A percentile compares a stretch with the other conserved stretches of the same genome.
phyloP scores from a whole-genome alignment of 2,888 invertebrate species.

The Stenurella melanura region DNA sequence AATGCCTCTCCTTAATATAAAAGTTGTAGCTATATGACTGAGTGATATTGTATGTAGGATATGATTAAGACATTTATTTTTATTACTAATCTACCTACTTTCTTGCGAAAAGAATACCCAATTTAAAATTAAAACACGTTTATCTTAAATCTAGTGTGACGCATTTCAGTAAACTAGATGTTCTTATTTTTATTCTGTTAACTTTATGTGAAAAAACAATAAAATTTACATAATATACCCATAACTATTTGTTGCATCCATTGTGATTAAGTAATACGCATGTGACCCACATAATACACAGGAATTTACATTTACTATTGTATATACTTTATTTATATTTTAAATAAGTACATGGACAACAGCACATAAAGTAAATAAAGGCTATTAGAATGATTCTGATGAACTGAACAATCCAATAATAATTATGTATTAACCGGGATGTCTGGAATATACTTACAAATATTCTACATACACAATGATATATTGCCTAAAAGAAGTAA shows the following conservation, averaged over 20 bases:
- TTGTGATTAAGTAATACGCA: not conserved
- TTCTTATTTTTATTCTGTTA: not conserved
- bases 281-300: not conserved
- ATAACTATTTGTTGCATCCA: not conserved
- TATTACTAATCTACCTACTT: not conserved
- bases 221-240: not conserved
- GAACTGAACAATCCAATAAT: too few species aligned
- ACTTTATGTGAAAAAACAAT: not conserved
- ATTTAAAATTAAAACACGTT: slow-evolving; percentile 6
- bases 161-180: not conserved
- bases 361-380: too few species aligned
- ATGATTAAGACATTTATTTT: too few species aligned
- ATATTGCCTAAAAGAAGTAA: too few species aligned
- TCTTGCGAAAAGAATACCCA: not conserved
- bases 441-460: too few species aligned
- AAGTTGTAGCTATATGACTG: too few species aligned
- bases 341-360: too few species aligned
- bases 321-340: not conserved
- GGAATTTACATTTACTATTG: slow-evolving; percentile 13
- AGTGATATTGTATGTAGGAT: too few species aligned
- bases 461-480: too few species aligned
- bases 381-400: too few species aligned
- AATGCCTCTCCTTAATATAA: too few species aligned
- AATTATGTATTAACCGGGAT: too few species aligned
- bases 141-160: not conserved